Evolutionary conservation across 2,113 vertebrate species (phyloP), one percentile per base, ranked within the genome.

Genomic region (Polyodon spathula): DNA sequence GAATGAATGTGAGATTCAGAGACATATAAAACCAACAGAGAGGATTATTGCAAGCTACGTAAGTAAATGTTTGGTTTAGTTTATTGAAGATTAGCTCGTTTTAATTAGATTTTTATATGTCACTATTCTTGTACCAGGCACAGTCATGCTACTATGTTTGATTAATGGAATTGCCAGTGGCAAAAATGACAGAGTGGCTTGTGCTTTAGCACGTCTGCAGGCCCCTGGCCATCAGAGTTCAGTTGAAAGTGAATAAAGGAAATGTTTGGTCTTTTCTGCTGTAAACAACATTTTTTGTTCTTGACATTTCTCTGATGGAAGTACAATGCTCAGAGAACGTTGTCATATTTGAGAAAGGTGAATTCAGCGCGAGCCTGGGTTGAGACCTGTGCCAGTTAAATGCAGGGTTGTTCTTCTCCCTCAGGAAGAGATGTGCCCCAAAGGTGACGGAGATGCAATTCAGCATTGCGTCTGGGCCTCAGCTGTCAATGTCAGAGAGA

Each of bases 391-490:
- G 69, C 50, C 67, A 65, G 73, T 77, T 63, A 72, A 77, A 66
- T 40, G n/a, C 63, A 42, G 55, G 61, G 37, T 4, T 60, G 37
- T 70, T 5, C 44, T 66, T 44, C 62, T 41, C 61, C 67, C 61
- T 62, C 82, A 97, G 95, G 91, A 93, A 79, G 92, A 97, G 74
- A 90, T 98, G 76, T 98, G 95, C 73, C 93, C 91, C 56, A 84
- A 72, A 73, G 75, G 60, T 62, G 84, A 89, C 69, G 85, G 80
- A 38, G 82, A 86, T 54, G 57, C 75, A 6, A 57, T 77, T 57
- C 88, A 84, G 63, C 81, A 71, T 56, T 97, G 95, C 75, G 84
- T 89, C 66, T 98, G 95, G 95, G 90, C 89, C 4, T 93, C 93
- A 0, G 95, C 92, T 0, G 88, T 94, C 79, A 97, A 90, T 56